Conservation (phyloP, 2,888 invertebrate species). For the Physocephala rufipes region DNA sequence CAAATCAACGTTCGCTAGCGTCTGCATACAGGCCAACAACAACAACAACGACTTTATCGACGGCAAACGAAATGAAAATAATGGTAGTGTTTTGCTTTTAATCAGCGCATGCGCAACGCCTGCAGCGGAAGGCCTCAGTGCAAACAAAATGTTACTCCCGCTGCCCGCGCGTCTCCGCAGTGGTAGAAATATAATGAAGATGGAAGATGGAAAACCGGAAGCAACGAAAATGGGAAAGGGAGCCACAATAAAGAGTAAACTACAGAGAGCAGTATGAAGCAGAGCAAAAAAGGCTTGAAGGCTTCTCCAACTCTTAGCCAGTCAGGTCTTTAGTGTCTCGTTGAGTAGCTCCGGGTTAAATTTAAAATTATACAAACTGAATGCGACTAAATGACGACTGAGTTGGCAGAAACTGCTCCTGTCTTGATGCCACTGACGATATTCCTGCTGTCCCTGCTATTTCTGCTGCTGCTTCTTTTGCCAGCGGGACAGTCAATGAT, state of each 20-base stretch:
- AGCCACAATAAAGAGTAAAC: not conserved
- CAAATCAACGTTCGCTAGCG: too few relatives aligned
- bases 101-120: slow-evolving; percentile 36
- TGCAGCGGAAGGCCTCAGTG: not conserved
- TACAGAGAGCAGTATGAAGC: not conserved
- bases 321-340: slow-evolving; percentile 31
- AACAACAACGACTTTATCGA: not conserved
- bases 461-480: not conserved
- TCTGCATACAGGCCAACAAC: not conserved
- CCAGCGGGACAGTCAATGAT: not conserved
- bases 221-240: not conserved
- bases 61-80: too few relatives aligned
- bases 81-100: too few relatives aligned
- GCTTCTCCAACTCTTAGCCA: not conserved
- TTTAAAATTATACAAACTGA: slow-evolving; percentile 40
- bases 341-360: slow-evolving; percentile 42
- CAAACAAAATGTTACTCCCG: not conserved
- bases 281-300: not conserved
- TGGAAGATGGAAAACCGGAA: not conserved
- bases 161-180: not conserved
- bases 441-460: too few relatives aligned
- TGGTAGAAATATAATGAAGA: not conserved
- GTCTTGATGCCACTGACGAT: too few relatives aligned
- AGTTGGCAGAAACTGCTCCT: not conserved
- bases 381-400: not conserved